Evolutionary conservation across 2,888 invertebrate genomes (phyloP).

Genomic region (Mesoligia furuncula): DNA sequence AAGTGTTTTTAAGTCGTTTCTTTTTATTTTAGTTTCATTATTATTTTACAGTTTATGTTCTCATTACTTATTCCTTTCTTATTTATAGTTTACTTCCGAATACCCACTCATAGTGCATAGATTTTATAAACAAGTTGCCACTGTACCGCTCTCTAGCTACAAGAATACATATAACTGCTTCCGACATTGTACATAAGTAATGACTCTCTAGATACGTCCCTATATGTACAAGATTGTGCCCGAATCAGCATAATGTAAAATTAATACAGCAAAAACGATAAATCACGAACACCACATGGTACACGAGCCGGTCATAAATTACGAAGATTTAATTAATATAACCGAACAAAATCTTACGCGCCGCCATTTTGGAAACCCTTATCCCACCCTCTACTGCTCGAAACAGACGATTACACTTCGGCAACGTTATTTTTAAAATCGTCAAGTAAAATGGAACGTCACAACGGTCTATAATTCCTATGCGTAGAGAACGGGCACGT

Average conservation of each 20-base stretch:
- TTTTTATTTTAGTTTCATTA: constrained; percentile 12
- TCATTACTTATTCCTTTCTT: background rate
- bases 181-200: constrained; percentile 1
- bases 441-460: constrained; percentile 49
- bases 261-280: constrained; percentile 85
- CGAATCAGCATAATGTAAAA: constrained; percentile 73
- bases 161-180: background rate
- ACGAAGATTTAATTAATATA: constrained; percentile 90
- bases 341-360: constrained; percentile 89
- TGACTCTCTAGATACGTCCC: background rate
- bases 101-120: background rate
- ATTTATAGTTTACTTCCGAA: background rate
- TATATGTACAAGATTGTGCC: constrained; percentile 57
- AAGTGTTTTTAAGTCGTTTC: background rate
- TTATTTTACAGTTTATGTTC: background rate
- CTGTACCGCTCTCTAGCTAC: background rate
- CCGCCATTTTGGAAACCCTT: constrained; percentile 88
- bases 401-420: constrained; percentile 88
- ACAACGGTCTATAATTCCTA: constrained; percentile 56
- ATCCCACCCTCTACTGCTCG: constrained; percentile 84
- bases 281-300: constrained; percentile 85
- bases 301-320: constrained; percentile 86
- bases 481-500: constrained; percentile 63
- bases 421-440: constrained; percentile 70
- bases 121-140: background rate